Evolutionary conservation across 2,797 vertebrate species (phyloP).

Genomic region (Lophius americanus): DNA sequence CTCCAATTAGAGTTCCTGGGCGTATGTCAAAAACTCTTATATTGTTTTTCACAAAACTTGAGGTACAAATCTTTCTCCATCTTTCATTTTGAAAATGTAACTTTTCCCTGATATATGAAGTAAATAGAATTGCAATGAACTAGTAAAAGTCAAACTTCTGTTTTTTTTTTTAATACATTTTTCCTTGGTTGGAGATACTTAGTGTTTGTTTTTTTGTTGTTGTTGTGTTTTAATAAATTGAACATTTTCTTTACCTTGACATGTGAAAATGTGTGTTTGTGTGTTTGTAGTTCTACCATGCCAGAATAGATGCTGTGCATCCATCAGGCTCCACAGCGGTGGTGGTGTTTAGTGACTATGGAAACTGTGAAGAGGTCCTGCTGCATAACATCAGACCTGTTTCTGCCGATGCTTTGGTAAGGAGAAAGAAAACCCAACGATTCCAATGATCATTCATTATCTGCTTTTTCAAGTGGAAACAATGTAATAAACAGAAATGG

Average conservation of each 20-base stretch:
- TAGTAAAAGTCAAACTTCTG: too few relatives aligned
- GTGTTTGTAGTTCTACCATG: conserved; percentile 90
- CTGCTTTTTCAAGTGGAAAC: conserved; percentile 15
- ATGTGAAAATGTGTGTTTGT: conserved; percentile 5
- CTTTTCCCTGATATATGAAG: too few relatives aligned
- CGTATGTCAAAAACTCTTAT: too few relatives aligned
- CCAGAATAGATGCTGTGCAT: conserved; percentile 95
- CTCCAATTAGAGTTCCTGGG: too few relatives aligned
- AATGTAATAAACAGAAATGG: background rate
- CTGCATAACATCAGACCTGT: conserved; percentile 94
- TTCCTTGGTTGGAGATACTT: too few relatives aligned
- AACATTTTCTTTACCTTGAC: conserved; percentile 1
- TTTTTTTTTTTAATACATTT: too few relatives aligned
- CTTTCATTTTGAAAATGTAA: too few relatives aligned
- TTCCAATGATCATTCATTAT: background rate
- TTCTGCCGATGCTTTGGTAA: conserved; percentile 90
- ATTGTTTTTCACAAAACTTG: too few relatives aligned
- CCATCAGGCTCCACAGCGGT: conserved; percentile 96
- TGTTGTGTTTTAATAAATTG: conserved; percentile 16
- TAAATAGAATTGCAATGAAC: too few relatives aligned
- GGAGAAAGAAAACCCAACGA: conserved; percentile 50
- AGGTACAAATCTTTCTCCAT: too few relatives aligned
- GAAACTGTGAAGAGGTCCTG: conserved; percentile 98
- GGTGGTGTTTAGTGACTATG: conserved; percentile 96
- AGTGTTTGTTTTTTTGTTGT: background rate